Percentiles rank a stretch among this genome's conserved stretches.
These are phyloP conservation scores for Brachionus koreanus DNA, from an alignment of 1,140 invertebrate genomes.

Conservation along the genomic window DNA sequence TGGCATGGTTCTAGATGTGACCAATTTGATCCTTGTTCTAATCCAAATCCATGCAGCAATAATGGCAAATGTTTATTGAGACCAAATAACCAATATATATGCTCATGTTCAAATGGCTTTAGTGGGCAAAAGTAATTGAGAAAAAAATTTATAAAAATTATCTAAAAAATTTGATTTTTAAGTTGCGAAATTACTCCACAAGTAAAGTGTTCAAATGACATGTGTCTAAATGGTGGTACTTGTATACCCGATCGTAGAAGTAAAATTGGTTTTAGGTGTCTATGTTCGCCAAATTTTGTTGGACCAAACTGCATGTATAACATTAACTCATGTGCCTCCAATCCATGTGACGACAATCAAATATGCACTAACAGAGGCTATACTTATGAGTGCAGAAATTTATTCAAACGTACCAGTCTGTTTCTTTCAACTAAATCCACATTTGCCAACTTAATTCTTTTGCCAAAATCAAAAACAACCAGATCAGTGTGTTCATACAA, in stretches of 20 bases:
- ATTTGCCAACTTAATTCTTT: not conserved
- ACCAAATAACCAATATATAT: not conserved
- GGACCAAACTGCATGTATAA: slow-evolving; percentile 72
- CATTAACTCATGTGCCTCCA: slow-evolving; percentile 46
- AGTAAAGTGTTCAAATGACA: slow-evolving; percentile 35
- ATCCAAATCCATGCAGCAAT: slow-evolving; percentile 27
- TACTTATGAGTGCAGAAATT: not conserved
- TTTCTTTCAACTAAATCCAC: not conserved
- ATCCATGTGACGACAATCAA: slow-evolving; percentile 41
- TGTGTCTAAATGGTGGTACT: slow-evolving; percentile 92
- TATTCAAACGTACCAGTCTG: too few species aligned
- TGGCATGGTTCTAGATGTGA: slow-evolving; percentile 66
- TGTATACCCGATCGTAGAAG: slow-evolving; percentile 67
- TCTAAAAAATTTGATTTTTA: not conserved
- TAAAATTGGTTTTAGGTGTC: slow-evolving; percentile 67
- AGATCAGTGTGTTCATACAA: not conserved
- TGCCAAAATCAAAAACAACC: not conserved
- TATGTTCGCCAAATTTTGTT: slow-evolving; percentile 81
- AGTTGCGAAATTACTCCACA: not conserved
- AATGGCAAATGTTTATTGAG: not conserved
- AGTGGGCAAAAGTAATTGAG: not conserved
- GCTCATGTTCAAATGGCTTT: slow-evolving; percentile 15
- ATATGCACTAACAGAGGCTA: slow-evolving; percentile 34
- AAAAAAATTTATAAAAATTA: not conserved
- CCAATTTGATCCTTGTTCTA: slow-evolving; percentile 80